phyloP scores from a whole-genome alignment of 2,113 vertebrate species.

The Baryphthengus martii region DNA sequence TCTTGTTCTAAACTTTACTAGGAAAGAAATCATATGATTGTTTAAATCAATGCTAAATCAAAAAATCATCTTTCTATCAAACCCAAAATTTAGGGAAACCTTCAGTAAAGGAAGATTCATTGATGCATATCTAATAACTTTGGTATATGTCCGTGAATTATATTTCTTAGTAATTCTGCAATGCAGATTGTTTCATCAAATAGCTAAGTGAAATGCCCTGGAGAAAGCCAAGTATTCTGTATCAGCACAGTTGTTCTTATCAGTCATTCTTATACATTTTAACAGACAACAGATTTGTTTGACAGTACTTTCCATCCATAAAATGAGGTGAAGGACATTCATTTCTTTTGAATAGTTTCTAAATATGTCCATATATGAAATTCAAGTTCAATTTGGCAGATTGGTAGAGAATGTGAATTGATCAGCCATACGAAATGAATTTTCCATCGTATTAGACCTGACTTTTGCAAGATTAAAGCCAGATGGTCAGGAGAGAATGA shows the following conservation, averaged over 20 bases:
- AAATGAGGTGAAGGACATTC: not conserved
- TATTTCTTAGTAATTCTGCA: not conserved
- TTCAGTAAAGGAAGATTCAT: not conserved
- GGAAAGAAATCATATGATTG: not conserved
- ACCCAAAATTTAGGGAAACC: not conserved
- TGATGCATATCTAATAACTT: not conserved
- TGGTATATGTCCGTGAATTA: not conserved
- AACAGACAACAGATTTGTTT: not conserved
- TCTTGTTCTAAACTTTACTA: not conserved
- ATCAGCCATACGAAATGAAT: conserved; percentile 3
- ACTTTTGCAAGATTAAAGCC: conserved; percentile 40
- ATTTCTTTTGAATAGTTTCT: not conserved
- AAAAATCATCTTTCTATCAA: not conserved
- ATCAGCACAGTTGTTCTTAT: not conserved
- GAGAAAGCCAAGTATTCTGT: not conserved
- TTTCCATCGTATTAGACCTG: not conserved
- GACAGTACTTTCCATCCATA: not conserved
- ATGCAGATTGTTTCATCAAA: not conserved
- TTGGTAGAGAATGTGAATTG: not conserved
- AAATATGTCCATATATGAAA: not conserved
- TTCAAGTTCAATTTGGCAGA: not conserved
- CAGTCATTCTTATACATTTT: not conserved
- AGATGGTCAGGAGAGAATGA: conserved; percentile 15
- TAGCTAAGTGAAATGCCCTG: not conserved
- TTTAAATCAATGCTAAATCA: not conserved